Conservation (phyloP, 1,140 invertebrate species). For the Lordiphosa clarofinis region DNA sequence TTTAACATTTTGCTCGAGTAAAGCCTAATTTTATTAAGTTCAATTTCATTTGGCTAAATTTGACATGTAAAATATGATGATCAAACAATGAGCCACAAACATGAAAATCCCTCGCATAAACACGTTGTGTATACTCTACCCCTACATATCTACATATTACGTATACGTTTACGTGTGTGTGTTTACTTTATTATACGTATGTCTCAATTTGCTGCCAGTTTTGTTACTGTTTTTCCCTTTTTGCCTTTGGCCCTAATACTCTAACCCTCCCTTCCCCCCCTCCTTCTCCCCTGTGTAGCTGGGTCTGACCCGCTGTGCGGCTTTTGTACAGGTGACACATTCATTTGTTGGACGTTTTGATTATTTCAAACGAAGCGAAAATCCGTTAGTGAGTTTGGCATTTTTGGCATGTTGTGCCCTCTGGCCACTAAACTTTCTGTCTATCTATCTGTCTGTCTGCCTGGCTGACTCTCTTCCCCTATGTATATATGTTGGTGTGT, state of each 20-base stretch:
- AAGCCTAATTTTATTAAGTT: too few relatives aligned
- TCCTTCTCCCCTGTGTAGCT: not conserved
- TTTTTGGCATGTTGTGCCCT: slow-evolving; percentile 18
- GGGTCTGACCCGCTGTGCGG: slow-evolving; percentile 12
- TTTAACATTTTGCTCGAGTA: too few relatives aligned
- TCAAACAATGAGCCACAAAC: not conserved
- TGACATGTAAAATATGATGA: too few relatives aligned
- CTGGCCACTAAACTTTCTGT: not conserved
- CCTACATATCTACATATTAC: not conserved
- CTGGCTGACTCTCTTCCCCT: not conserved
- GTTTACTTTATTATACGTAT: slow-evolving; percentile 40
- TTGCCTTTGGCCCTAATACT: slow-evolving; percentile 34
- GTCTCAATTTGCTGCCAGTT: slow-evolving; percentile 43
- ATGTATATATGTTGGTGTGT: slow-evolving; percentile 3
- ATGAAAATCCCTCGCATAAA: slow-evolving; percentile 1
- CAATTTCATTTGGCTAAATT: too few relatives aligned
- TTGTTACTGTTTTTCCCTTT: slow-evolving; percentile 35
- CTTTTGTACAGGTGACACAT: slow-evolving; percentile 65
- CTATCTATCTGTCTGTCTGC: not conserved
- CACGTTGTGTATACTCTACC: slow-evolving; percentile 2
- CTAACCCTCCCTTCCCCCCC: not conserved
- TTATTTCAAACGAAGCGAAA: slow-evolving; percentile 63
- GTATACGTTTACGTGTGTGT: slow-evolving; percentile 9
- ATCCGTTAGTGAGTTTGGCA: slow-evolving; percentile 35
- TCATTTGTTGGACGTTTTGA: slow-evolving; percentile 65